Evolutionary conservation across 1,140 invertebrate genomes (phyloP).

Genomic region (Hirudo medicinalis): DNA sequence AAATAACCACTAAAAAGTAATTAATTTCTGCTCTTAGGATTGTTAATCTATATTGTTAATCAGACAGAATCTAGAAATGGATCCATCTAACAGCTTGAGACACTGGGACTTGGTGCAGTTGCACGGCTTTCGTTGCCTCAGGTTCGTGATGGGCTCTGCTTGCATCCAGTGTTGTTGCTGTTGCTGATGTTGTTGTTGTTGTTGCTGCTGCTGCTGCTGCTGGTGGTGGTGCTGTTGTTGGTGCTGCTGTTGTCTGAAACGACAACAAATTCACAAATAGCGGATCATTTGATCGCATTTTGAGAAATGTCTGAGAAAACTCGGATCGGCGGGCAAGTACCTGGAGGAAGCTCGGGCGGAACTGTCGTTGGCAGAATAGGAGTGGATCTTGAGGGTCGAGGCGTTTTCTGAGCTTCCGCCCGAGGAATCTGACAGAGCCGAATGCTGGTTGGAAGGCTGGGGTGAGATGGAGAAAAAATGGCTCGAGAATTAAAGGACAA

Average conservation of each 20-base stretch:
- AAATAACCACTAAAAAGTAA: no score
- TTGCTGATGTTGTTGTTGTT: not conserved
- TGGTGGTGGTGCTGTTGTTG: conserved; percentile 9
- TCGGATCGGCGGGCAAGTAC: not conserved
- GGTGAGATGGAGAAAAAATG: not conserved
- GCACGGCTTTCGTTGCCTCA: conserved; percentile 77
- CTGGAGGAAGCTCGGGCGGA: not conserved
- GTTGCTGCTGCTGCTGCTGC: no score
- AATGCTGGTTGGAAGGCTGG: conserved; percentile 25
- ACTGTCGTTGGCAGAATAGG: conserved; percentile 13
- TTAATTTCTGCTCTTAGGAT: no score
- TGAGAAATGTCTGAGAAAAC: not conserved
- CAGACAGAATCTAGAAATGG: not conserved
- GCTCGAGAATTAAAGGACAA: no score
- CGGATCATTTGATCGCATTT: not conserved
- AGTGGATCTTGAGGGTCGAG: conserved; percentile 23
- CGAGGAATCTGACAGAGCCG: conserved; percentile 23
- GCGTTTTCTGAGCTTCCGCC: conserved; percentile 18
- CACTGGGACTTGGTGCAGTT: conserved; percentile 99
- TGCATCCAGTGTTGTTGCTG: conserved; percentile 9
- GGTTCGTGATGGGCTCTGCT: conserved; percentile 43
- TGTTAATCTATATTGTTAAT: not conserved
- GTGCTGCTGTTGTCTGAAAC: no score
- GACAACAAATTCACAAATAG: no score
- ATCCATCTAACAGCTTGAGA: conserved; percentile 66